A percentile compares a stretch with the other conserved stretches of the same genome.
Conservation (phyloP, 2,113 vertebrate species). For the Sinocyclocheilus maitianheensis region DNA sequence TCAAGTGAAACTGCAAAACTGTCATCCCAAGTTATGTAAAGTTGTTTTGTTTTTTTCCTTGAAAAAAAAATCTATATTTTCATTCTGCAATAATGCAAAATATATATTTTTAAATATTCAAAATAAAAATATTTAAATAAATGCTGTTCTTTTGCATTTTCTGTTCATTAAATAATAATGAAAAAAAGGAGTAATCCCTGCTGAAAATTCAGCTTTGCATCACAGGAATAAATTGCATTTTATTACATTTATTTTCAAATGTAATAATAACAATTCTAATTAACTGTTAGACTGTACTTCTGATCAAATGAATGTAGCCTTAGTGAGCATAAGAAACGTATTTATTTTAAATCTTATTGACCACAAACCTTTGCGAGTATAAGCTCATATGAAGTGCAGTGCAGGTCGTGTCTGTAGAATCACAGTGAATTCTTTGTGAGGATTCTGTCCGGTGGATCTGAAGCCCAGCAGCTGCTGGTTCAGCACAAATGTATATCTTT, state of each 20-base stretch:
- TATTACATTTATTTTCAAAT: too few species aligned
- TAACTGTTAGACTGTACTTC: not conserved
- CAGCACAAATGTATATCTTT: conserved; percentile 62
- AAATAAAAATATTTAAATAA: too few species aligned
- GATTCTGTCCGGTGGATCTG: conserved; percentile 3
- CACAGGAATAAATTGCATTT: too few species aligned
- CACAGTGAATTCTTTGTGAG: conserved; percentile 42
- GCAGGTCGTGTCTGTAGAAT: not conserved
- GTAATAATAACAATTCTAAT: not conserved
- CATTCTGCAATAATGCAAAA: too few species aligned
- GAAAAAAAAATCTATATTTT: too few species aligned
- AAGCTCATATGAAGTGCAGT: not conserved
- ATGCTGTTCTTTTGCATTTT: too few species aligned
- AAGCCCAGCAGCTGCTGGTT: conserved; percentile 50
- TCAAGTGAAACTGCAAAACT: not conserved
- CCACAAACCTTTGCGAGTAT: not conserved
- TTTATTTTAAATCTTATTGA: not conserved
- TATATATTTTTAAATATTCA: too few species aligned
- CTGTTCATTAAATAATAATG: too few species aligned
- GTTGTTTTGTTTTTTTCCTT: too few species aligned
- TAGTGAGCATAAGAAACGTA: not conserved
- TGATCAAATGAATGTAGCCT: not conserved
- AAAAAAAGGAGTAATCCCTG: too few species aligned
- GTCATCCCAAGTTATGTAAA: too few species aligned
- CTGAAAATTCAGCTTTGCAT: too few species aligned